phyloP scores from a whole-genome alignment of 2,113 vertebrate species.

The Hoplias malabaricus region DNA sequence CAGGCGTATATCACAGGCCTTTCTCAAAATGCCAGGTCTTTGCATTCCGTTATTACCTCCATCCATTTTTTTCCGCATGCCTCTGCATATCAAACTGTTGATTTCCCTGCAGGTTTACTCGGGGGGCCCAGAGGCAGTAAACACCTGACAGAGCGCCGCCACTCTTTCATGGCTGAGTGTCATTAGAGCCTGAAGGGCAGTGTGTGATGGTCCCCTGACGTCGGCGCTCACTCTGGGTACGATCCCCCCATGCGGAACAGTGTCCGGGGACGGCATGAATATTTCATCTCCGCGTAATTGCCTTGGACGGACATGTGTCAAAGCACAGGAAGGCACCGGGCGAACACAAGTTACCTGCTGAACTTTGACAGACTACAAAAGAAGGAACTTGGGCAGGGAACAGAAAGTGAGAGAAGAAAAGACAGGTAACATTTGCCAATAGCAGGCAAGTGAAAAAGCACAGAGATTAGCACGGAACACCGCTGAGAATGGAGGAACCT shows the following conservation, averaged over 20 bases:
- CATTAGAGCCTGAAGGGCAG: constrained; percentile 42
- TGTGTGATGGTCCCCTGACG: neutral
- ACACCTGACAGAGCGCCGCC: constrained; percentile 29
- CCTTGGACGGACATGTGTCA: constrained; percentile 9
- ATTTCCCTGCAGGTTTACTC: constrained; percentile 43
- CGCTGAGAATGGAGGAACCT: neutral
- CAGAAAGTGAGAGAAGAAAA: neutral
- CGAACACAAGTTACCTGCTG: neutral
- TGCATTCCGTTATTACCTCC: constrained; percentile 40
- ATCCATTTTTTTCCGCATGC: constrained; percentile 23
- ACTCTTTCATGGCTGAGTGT: constrained; percentile 39
- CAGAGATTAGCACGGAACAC: neutral
- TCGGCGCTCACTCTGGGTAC: neutral
- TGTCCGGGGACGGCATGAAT: constrained; percentile 35
- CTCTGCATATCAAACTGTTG: constrained; percentile 50
- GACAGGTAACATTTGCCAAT: neutral
- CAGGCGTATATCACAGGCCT: constrained; percentile 28
- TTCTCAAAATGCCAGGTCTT: constrained; percentile 49
- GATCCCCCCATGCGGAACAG: neutral
- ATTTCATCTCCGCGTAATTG: constrained; percentile 36
- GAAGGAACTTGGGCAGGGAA: neutral
- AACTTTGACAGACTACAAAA: neutral
- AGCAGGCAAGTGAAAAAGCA: neutral
- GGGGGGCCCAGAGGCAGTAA: constrained; percentile 21
- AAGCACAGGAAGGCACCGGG: neutral